Base-by-base conservation (phyloP, 53 echinoderm and acorn worm species). In the Apostichopus leukothele region DNA sequence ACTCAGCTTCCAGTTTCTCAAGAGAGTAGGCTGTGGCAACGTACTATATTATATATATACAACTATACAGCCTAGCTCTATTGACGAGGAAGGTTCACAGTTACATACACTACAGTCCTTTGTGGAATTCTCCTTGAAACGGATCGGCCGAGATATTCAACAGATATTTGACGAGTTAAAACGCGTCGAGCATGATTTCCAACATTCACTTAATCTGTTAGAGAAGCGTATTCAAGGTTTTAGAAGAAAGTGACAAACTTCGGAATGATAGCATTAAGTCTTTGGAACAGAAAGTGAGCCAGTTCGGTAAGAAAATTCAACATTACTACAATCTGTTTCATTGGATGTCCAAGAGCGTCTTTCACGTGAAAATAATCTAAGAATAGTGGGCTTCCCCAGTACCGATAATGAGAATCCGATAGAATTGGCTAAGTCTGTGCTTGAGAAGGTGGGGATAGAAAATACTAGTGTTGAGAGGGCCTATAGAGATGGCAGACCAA, bases 301-400 rank as follows among this genome's bases (percentile, higher is more conserved):
- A 57, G 9, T 19, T 81, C 16, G 52, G 13, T 18, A 81, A 53
- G 20, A 55, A 19, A 51, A 81, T n/a, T 52, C 52, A 81, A 16
- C n/a, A n/a, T n/a, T n/a, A n/a, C 81, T 53, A 14, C 61, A 60
- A 11, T n/a, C 20, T 4, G 61, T 8, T 12, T 19, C 83, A 16
- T 60, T 83, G 8, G 60, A 83, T 60, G 13, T 19, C 6, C 83
- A 83, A 26, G 83, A 83, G 25, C 60, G 83, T 4, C 11, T 63
- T 26, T 83, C 83, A 8, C n/a, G 83, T 5, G 4, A 61, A 18
- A 83, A 22, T 60, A 83, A 83, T 18, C n/a, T 61, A 0, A 12
- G 83, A 60, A 83, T 83, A n/a, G 83, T 83, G 8, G 83, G 83
- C 60, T 83, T 83, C 5, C 60, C 83, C 9, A 7, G 7, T n/a